These are phyloP conservation scores for Dermatemys mawii DNA, from an alignment of 2,113 vertebrate genomes.

Conservation along the genomic window DNA sequence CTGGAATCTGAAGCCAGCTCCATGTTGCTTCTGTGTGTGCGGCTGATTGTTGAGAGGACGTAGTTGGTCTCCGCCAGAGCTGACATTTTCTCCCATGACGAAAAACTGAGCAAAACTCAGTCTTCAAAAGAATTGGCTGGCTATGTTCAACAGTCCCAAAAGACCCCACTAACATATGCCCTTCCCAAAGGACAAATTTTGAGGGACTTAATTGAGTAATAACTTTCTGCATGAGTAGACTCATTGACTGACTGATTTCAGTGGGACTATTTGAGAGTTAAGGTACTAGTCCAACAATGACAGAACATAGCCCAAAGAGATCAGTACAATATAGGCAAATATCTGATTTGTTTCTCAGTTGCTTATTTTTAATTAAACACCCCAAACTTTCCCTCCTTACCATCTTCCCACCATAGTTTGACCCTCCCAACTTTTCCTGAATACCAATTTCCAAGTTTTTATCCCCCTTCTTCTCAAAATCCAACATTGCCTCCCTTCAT, in stretches of 20 bases:
- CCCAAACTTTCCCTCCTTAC: background rate
- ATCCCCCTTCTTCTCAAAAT: background rate
- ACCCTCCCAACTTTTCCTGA: background rate
- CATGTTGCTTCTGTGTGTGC: constrained; percentile 18
- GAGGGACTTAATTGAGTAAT: background rate
- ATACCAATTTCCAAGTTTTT: constrained; percentile 23
- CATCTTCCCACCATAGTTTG: background rate
- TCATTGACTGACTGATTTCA: background rate
- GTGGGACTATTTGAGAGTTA: background rate
- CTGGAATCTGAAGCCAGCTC: constrained; percentile 36
- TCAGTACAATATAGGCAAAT: background rate
- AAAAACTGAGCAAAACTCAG: background rate
- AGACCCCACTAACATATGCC: background rate
- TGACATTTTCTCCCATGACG: background rate
- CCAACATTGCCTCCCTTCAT: background rate
- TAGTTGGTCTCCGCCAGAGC: background rate
- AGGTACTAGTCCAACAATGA: background rate
- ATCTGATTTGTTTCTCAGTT: background rate
- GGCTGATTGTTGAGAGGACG: constrained; percentile 2
- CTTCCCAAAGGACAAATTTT: background rate
- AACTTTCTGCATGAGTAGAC: background rate
- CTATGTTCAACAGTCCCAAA: background rate
- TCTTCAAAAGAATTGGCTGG: background rate
- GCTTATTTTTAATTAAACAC: constrained; percentile 9
- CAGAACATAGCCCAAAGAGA: background rate